phyloP scores from a whole-genome alignment of 2,888 invertebrate genomes.

The Creontiades dilutus region DNA sequence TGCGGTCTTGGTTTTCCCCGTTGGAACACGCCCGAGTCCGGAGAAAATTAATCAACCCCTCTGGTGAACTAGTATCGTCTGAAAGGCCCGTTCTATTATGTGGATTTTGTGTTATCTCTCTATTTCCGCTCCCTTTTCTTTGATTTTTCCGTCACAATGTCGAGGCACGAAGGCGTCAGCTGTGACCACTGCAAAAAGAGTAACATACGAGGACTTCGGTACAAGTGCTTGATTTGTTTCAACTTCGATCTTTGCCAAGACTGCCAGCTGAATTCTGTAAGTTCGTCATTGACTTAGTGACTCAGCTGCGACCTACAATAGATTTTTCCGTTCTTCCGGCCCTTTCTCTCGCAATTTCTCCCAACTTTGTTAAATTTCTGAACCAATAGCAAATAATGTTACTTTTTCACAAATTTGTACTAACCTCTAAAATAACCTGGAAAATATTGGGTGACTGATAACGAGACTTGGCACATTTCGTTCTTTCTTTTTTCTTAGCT shows the following conservation, averaged over 20 bases:
- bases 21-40: neutral
- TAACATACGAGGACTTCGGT: constrained; percentile 97
- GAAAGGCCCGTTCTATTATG: constrained; percentile 37
- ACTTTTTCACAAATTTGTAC: neutral
- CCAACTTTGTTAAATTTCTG: neutral
- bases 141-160: constrained; percentile 45
- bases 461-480: too few species aligned
- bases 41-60: neutral
- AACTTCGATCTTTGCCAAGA: constrained; percentile 98
- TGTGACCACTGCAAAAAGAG: constrained; percentile 99
- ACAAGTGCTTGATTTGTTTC: constrained; percentile 98
- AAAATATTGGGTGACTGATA: neutral
- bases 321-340: neutral
- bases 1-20: neutral
- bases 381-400: neutral
- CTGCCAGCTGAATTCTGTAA: constrained; percentile 83
- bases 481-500: too few species aligned
- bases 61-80: neutral
- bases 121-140: neutral
- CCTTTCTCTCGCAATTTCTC: neutral
- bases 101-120: constrained; percentile 33
- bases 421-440: neutral
- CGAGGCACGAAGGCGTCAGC: constrained; percentile 89
- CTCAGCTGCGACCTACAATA: constrained; percentile 50
- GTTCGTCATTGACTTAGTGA: constrained; percentile 36